Evolutionary conservation across 2,797 vertebrate species (phyloP).

Genomic region (Manis pentadactyla): DNA sequence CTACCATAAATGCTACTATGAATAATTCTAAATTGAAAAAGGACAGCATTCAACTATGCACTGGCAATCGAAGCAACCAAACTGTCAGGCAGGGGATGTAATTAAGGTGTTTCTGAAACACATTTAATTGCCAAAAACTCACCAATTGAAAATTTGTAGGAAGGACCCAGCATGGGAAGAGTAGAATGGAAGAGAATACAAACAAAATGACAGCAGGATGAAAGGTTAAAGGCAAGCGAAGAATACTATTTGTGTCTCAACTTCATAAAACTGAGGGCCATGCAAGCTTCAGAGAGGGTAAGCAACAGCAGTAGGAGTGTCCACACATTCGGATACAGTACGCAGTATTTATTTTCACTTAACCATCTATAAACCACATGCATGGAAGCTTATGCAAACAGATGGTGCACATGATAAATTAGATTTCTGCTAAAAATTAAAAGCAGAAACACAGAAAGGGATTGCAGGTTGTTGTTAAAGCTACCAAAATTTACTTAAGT

Average conservation of each 20-base stretch:
- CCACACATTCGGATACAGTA: slow-evolving; percentile 54
- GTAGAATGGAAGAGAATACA: slow-evolving; percentile 90
- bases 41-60: slow-evolving; percentile 80
- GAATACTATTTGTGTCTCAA: slow-evolving; percentile 80
- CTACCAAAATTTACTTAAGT: slow-evolving; percentile 23
- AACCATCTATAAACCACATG: slow-evolving; percentile 70
- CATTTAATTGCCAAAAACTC: slow-evolving; percentile 90
- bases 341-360: slow-evolving; percentile 63
- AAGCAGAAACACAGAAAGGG: slow-evolving; percentile 72
- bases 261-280: slow-evolving; percentile 82
- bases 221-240: slow-evolving; percentile 89
- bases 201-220: slow-evolving; percentile 91
- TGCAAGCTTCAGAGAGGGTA: slow-evolving; percentile 83
- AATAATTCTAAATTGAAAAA: slow-evolving; percentile 59
- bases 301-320: slow-evolving; percentile 76
- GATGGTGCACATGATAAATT: slow-evolving; percentile 38
- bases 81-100: slow-evolving; percentile 84
- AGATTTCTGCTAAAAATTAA: slow-evolving; percentile 67
- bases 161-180: slow-evolving; percentile 94
- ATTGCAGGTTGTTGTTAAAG: slow-evolving; percentile 47
- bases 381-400: slow-evolving; percentile 83
- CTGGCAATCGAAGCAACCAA: slow-evolving; percentile 85
- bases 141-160: slow-evolving; percentile 97
- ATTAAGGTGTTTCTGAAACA: slow-evolving; percentile 83
- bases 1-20: slow-evolving; percentile 53